Evolutionary conservation across 2,113 vertebrate species (phyloP), one percentile per base, ranked within the genome.

Genomic region (Lepisosteus oculatus): DNA sequence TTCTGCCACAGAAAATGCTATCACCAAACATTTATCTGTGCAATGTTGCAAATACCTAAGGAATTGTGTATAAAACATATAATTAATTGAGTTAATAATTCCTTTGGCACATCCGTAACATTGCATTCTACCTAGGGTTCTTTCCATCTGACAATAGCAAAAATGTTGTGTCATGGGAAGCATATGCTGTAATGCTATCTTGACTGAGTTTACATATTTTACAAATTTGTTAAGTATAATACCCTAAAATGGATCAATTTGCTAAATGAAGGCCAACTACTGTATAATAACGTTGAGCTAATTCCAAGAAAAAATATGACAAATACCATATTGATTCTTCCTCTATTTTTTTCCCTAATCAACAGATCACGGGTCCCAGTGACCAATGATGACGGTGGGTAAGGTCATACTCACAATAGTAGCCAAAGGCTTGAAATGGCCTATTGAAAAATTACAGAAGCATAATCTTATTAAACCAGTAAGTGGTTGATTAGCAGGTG

Each of bases 191-290:
- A 14, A 43, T 62, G 45, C 45, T 70, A 57, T 61, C 45, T 41
- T 70, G n/a, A 45, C 44, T 62, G 14, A 6, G 29, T 70, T 15
- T 70, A 43, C 69, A 62, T 70, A 62, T 63, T 70, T 70, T 62
- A 62, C 57, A 70, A 47, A 44, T 70, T 47, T 62, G 44, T 64
- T 9, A 13, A 43, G 45, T 29, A 63, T 43, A 65, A 64, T 42
- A 9, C 15, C 6, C 42, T 45, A 61, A 43, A 59, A 41, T 15
- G 43, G n/a, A 6, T 9, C 1, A 1, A 59, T 47, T 71, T 64
- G 44, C 55, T 54, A 59, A 9, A 42, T 57, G 68, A 43, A 43
- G 42, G 29, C 68, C 55, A 3, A 13, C 55, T 59, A n/a, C 41
- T 3, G 55, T 41, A n/a, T 59, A 59, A 43, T 44, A 41, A 13